Base-by-base conservation (phyloP, 2,888 invertebrate genomes). In the Andrena minutula region DNA sequence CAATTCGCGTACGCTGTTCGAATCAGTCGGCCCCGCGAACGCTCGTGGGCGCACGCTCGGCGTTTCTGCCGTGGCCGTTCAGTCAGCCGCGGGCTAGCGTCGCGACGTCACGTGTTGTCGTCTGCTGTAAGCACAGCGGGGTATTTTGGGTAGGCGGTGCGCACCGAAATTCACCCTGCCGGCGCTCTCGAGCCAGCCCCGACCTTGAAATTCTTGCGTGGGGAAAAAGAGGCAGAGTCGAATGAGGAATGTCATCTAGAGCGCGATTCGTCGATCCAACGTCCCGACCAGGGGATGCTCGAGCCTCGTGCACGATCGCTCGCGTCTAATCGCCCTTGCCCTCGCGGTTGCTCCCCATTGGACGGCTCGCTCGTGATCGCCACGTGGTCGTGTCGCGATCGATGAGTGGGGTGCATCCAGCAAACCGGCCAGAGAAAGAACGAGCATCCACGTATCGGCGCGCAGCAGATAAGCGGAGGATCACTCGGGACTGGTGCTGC, bases 81-180 rank as follows among this genome's bases (percentile, higher is more conserved):
- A 87, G 86, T 86, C 81, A 82, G 75, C 83, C 89, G 87, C 89
- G 79, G 75, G 82, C 88, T 53, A 73, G 79, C 90, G 82, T 77
- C 90, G 86, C 76, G 86, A 80, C 75, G 84, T 84, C 87, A 87
- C 84, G 88, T 88, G 88, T 68, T 58, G 65, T 49, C 20, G 63
- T n/a, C 41, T 56, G 47, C 26, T n/a, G 16, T 65, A 12, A 49
- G 16, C 51, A 32, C 61, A 26, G 56, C 41, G 41, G 32, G 26
- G 53, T 23, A 23, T 32, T 60, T 60, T 23, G 20, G 32, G 2
- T 20, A 30, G 20, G 16, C 32, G 30, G 32, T 32, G 60, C 26
- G 32, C 20, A 20, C n/a, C 30, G 32, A 30, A 61, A 32, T 26
- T n/a, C 30, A 6, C 60, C 30, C 60, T 2, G 32, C 5, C 20